Percentiles rank a stretch among this genome's conserved stretches.
Conservation (phyloP, 2,888 invertebrate species). For the Diarsia mendica region DNA sequence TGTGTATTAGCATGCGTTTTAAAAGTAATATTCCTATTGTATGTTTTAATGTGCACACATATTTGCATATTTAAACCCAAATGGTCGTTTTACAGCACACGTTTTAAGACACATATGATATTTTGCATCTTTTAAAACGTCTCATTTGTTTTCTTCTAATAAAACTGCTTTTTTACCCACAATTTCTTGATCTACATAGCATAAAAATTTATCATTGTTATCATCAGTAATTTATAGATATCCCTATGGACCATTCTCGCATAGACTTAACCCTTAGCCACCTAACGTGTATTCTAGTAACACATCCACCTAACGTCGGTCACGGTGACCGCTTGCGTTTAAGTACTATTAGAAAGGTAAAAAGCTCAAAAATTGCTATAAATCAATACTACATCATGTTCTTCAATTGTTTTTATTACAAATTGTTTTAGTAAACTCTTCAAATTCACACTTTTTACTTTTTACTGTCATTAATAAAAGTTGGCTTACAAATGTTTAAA, state of each 20-base stretch:
- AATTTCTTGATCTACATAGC: neutral
- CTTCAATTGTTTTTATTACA: too few species aligned
- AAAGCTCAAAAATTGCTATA: too few species aligned
- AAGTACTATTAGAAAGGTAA: too few species aligned
- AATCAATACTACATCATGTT: too few species aligned
- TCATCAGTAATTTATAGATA: neutral
- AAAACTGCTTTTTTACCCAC: neutral
- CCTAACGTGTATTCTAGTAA: too few species aligned
- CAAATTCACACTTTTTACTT: too few species aligned
- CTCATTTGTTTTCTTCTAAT: neutral
- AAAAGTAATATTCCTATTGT: slow-evolving; percentile 17
- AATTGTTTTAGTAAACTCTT: too few species aligned
- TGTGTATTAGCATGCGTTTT: neutral
- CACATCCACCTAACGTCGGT: too few species aligned
- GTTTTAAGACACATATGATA: neutral
- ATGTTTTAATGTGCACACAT: neutral
- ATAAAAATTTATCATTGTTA: neutral
- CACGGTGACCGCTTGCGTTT: too few species aligned
- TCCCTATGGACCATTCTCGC: neutral
- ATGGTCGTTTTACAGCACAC: neutral
- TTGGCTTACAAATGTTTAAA: too few species aligned
- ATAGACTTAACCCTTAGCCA: too few species aligned
- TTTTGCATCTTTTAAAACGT: neutral
- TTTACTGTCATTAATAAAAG: too few species aligned
- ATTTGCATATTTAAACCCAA: neutral